Evolutionary conservation across 1,140 invertebrate genomes (phyloP), one percentile per base, ranked within the genome.

Genomic region (Sycophaga agraensis): DNA sequence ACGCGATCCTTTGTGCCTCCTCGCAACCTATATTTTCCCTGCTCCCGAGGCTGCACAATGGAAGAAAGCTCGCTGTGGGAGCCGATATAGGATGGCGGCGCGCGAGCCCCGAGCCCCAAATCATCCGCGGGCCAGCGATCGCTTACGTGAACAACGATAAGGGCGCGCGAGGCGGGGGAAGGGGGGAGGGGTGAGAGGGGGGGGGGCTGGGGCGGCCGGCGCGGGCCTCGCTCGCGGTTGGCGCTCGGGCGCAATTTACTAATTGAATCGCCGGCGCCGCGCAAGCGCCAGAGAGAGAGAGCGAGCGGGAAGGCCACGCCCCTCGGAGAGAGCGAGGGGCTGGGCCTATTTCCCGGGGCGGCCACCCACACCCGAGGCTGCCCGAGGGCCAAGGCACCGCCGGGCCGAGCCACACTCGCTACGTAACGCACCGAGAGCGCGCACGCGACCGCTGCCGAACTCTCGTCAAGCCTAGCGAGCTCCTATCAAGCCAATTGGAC

Each of bases 181-280:
- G 21, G 19, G 26, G 4, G 34, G 14, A 21, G 9, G 46, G 2
- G 9, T n/a, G 21, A 4, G 48, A 35, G 12, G 8, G 40, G 31
- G 26, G 14, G 11, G 19, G 24, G 24, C 9, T 9, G 42, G 35
- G 26, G 24, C 7, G 40, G 50, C 22, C 8, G 26, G 50, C n/a
- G 22, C 14, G 24, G 21, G 11, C 22, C 48, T 37, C 6, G 5
- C 2, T 17, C 2, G 14, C 40, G 50, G 50, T 53, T 53, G 50
- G 50, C 26, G 28, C 16, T 21, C 34, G 0, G 4, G 26, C 11
- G 12, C 76, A 76, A 79, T 79, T 76, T 77, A 71, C 73, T 77
- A 78, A 79, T 78, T 76, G 76, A 79, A 75, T 79, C 58, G 61
- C 55, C 62, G 46, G 55, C 45, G 49, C 17, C 14, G 43, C 26